Base-by-base conservation (phyloP, 2,113 vertebrate species). In the Dolichallabes microphthalmus region DNA sequence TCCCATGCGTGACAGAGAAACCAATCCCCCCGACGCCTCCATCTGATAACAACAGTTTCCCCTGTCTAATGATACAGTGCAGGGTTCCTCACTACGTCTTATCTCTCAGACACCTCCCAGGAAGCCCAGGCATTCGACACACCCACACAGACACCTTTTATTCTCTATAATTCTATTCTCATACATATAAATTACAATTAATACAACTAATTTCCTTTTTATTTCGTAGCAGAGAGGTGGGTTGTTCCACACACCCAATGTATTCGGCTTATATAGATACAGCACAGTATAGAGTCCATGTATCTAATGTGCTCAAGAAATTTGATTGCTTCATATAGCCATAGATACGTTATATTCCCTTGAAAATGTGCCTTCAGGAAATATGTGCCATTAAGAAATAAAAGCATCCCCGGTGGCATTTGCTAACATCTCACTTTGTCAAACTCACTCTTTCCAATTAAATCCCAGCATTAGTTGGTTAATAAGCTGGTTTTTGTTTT, bases 31-130 rank as follows among this genome's bases (percentile, higher is more conserved):
- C 93, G 94, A 74, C 89, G 93, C 95, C 95, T 95, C 85, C 75
- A 95, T 96, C 95, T 96, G 97, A 98, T 97, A 96, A 94, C 92
- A 91, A 92, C 95, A 94, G 96, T 96, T 94, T 94, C 91, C 89
- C 93, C 94, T 96, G 96, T 96, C 94, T 97, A 96, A 96, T 96
- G 96, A 98, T 95, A 91, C 90, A 94, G 92, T 94, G 91, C 96
- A 97, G 96, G 94, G 93, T 91, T 91, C 87, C 58, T 80, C 73
- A n/a, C 79, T 79, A 53, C 12, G 14, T 86, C 71, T 88, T 88
- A 88, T 88, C 79, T 74, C 74, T 78, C 66, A 64, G 85, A 88
- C 74, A 80, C 84, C 20, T 68, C 75, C 68, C 50, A 15, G 60
- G 60, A 55, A 80, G 53, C 12, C 30, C 80, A 69, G 45, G 58